Evolutionary conservation across 2,113 vertebrate species (phyloP), one percentile per base, ranked within the genome.

Genomic region (Otus sunia): DNA sequence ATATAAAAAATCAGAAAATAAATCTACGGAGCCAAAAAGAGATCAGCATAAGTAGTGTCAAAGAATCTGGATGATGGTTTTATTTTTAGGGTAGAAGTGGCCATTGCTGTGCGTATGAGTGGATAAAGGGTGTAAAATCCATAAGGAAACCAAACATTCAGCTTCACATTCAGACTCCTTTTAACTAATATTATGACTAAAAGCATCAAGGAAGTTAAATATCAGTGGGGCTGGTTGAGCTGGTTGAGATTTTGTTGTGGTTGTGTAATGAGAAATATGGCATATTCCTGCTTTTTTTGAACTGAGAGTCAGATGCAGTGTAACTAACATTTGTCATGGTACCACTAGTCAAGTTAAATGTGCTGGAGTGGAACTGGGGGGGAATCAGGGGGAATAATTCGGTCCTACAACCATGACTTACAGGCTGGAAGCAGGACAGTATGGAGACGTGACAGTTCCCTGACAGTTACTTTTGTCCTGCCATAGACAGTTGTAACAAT

Each of bases 401-500:
- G 2, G 73, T 91, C 69, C 63, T 47, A 47, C 26, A 83, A 6
- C 69, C 4, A 0, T 89, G 74, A 59, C 67, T 90, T 83, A 22
- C 7, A 12, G 73, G 67, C 91, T 94, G 88, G 77, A 53, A 85
- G 92, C 71, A 86, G 94, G 50, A 79, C 59, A 39, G 49, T 41
- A 39, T 37, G 63, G 91, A 88, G 80, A 88, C 6, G 19, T 55
- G 78, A 63, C 58, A 41, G 66, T 25, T 93, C 53, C 79, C 58
- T 66, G 36, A 91, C 76, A 89, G 85, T 88, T 78, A 36, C 73
- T 78, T 74, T 89, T 78, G 76, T 89, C 94, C 86, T 78, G 74
- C 84, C 67, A 29, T 1, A 68, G 74, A 73, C 69, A 92, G 77
- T 75, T 78, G 85, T 94, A 94, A 95, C 84, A 95, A 96, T 96